A percentile compares a stretch with the other conserved stretches of the same genome.
Conservation (phyloP, 2,797 vertebrate species). For the Myotis pilosus region DNA sequence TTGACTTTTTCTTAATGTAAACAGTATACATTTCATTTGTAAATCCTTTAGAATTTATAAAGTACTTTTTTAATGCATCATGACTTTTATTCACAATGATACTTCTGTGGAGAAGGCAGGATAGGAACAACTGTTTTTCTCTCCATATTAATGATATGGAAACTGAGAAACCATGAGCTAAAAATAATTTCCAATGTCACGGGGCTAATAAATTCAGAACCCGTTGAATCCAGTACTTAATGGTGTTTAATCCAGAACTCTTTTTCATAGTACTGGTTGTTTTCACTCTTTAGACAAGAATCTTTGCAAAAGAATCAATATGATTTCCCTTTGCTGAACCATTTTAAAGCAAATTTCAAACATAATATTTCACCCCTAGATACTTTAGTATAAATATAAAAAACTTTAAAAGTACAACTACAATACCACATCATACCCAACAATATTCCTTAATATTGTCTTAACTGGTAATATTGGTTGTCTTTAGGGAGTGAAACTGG, state of each 20-base stretch:
- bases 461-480: neutral
- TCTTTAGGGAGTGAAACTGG: neutral
- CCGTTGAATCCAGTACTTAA: neutral
- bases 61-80: neutral
- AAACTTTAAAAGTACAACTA: neutral
- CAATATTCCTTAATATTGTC: neutral
- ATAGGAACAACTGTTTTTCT: neutral
- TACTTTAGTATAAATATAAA: constrained; percentile 19
- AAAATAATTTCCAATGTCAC: neutral
- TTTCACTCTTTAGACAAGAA: neutral
- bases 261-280: neutral
- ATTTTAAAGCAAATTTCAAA: constrained; percentile 5
- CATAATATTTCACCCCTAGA: neutral
- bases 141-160: neutral
- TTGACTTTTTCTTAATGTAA: neutral
- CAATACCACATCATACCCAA: neutral
- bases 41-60: neutral
- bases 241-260: neutral
- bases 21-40: neutral
- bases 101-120: neutral
- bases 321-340: neutral
- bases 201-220: neutral
- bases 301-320: neutral
- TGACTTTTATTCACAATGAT: neutral
- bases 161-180: neutral